Evolutionary conservation across 2,888 invertebrate species (phyloP).

Genomic region (Bruchidius siliquastri): DNA sequence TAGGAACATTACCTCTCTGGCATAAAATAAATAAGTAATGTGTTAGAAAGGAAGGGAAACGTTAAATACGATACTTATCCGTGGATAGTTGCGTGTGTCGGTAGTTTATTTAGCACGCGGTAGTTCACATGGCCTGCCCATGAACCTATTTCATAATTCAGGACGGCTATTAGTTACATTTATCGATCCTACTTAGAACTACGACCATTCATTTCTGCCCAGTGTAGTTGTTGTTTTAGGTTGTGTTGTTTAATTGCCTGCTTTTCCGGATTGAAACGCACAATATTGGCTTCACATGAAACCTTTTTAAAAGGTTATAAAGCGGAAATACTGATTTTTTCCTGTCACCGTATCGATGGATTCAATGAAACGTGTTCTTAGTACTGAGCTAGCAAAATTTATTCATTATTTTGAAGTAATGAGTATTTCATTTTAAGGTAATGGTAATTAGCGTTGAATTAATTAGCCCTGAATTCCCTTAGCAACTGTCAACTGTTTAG

Average conservation of each 20-base stretch:
- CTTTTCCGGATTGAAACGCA: neutral
- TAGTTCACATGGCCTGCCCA: conserved; percentile 32
- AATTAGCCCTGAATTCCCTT: too few species aligned
- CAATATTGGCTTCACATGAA: neutral
- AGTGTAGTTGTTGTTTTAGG: neutral
- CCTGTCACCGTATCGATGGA: too few species aligned
- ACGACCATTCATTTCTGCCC: neutral
- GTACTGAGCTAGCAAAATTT: too few species aligned
- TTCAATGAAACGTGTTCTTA: too few species aligned
- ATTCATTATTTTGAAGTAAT: too few species aligned
- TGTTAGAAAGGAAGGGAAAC: conserved; percentile 7
- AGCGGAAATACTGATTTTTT: too few species aligned
- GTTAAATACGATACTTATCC: conserved; percentile 11
- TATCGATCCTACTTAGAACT: conserved; percentile 23
- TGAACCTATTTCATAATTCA: conserved; percentile 35
- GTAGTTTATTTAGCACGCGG: conserved; percentile 27
- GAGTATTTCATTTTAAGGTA: too few species aligned
- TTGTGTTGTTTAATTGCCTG: neutral
- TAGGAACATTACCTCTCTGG: neutral
- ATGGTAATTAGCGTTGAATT: too few species aligned
- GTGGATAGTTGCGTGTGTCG: conserved; percentile 27
- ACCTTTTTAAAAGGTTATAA: neutral
- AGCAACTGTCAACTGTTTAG: too few species aligned
- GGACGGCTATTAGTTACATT: conserved; percentile 32
- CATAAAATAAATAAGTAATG: neutral